Base-by-base conservation (phyloP, 2,888 invertebrate species). In the Mesoligia furuncula region DNA sequence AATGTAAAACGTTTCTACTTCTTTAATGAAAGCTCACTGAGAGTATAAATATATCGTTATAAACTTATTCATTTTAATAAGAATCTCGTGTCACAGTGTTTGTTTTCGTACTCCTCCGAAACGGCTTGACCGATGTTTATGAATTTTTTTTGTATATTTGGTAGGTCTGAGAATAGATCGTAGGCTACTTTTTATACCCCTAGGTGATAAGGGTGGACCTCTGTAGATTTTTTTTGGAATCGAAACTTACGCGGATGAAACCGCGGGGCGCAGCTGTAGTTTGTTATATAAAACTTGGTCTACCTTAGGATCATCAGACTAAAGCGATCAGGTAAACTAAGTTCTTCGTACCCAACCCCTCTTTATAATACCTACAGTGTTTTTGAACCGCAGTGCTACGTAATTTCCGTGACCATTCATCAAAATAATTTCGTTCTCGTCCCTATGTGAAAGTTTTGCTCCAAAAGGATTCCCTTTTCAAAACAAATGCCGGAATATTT, bases 401-500 rank as follows among this genome's bases (percentile, higher is more conserved):
- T 68, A 54, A 69, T 79, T 79, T 84, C 62, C 39, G 42, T 61
- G 31, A 66, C 31, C n/a, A 69, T 70, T 80, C 70, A 64, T 57
- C 61, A 73, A 66, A 79, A 66, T 80, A 84, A 73, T 70, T 66
- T 48, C 42, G 24, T 36, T 57, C 8, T 27, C 17, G 64, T 51
- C 67, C 61, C 59, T 68, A 79, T 73, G 61, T 84, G 31, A 84
- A 78, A 54, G 42, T 72, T 73, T 79, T 69, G 42, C 51, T 59
- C 20, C 85, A 59, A 80, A 81, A 73, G 13, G 62, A 67, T 59
- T 61, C 69, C 69, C 73, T 66, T 85, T 74, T 71, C 66, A 71
- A 70, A 82, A 74, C 81, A 74, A 85, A 74, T 59, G 51, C 57
- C 64, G 24, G 66, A 80, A 54, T 71, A 71, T 82, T 80, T 85